Conservation (phyloP, 2,888 invertebrate species). For the Lamproptera curius region DNA sequence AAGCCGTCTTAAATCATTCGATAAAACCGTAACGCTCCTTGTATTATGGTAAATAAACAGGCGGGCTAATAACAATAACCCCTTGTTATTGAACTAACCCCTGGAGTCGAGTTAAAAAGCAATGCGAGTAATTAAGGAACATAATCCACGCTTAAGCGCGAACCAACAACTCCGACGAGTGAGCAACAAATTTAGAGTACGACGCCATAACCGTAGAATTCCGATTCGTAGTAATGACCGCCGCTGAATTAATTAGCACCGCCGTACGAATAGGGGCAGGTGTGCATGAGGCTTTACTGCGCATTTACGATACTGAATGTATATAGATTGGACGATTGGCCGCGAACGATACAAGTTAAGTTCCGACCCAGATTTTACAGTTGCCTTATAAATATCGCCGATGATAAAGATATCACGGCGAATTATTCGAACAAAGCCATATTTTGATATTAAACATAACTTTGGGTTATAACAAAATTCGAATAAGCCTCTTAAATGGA, state of each 20-base stretch:
- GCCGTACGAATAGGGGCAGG: slow-evolving; percentile 52
- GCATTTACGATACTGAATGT: slow-evolving; percentile 53
- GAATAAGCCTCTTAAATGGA: no score
- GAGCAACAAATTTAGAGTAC: slow-evolving; percentile 45
- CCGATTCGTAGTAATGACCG: slow-evolving; percentile 53
- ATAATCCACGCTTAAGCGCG: slow-evolving; percentile 41
- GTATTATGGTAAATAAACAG: no score
- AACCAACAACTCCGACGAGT: slow-evolving; percentile 42
- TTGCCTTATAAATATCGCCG: not conserved
- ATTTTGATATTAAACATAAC: no score
- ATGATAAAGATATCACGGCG: not conserved
- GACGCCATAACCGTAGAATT: slow-evolving; percentile 51
- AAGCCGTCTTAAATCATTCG: not conserved
- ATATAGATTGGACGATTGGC: slow-evolving; percentile 54
- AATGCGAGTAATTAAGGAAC: slow-evolving; percentile 29
- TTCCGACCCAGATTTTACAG: slow-evolving; percentile 23
- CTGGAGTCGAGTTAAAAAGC: not conserved
- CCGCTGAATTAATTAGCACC: slow-evolving; percentile 67
- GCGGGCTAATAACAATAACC: not conserved
- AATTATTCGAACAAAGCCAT: not conserved
- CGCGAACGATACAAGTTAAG: slow-evolving; percentile 37
- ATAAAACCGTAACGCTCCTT: no score
- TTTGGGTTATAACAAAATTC: no score
- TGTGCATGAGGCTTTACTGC: slow-evolving; percentile 60
- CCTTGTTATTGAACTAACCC: not conserved